These are phyloP conservation scores for Ctenoplectra terminalis DNA, from an alignment of 1,140 invertebrate genomes.

Conservation along the genomic window DNA sequence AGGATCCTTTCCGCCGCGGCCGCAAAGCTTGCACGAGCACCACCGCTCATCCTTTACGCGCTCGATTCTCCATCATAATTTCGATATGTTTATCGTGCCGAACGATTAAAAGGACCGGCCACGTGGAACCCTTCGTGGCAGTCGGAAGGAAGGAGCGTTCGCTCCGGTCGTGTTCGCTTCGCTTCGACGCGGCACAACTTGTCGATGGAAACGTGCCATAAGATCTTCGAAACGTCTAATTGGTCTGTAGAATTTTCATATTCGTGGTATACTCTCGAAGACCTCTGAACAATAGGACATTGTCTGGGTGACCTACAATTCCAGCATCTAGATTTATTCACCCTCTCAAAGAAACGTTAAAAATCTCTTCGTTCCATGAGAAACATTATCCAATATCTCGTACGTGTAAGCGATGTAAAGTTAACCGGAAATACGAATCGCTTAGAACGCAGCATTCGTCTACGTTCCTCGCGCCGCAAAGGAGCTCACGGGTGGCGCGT, in stretches of 20 bases:
- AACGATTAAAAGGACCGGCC: slow-evolving; percentile 68
- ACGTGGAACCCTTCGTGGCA: slow-evolving; percentile 38
- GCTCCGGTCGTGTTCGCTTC: neutral
- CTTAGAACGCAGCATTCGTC: neutral
- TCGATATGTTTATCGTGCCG: slow-evolving; percentile 72
- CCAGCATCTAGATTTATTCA: neutral
- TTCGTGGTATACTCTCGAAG: neutral
- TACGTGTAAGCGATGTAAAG: neutral
- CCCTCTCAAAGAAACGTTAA: neutral
- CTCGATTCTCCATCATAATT: slow-evolving; percentile 70
- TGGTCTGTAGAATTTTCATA: neutral
- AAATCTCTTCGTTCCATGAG: neutral
- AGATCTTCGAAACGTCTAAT: neutral
- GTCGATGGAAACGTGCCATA: neutral
- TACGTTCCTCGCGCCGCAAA: neutral
- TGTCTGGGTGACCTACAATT: neutral
- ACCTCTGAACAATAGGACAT: neutral
- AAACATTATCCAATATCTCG: neutral
- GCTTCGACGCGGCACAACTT: slow-evolving; percentile 11
- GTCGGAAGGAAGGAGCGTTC: slow-evolving; percentile 47
- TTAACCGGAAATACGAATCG: neutral
- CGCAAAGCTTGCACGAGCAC: slow-evolving; percentile 43
- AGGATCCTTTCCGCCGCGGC: slow-evolving; percentile 53
- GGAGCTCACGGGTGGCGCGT: slow-evolving; percentile 42
- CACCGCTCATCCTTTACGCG: slow-evolving; percentile 43